Conservation (phyloP, 2,113 vertebrate genomes). For the Anseranas semipalmata region DNA sequence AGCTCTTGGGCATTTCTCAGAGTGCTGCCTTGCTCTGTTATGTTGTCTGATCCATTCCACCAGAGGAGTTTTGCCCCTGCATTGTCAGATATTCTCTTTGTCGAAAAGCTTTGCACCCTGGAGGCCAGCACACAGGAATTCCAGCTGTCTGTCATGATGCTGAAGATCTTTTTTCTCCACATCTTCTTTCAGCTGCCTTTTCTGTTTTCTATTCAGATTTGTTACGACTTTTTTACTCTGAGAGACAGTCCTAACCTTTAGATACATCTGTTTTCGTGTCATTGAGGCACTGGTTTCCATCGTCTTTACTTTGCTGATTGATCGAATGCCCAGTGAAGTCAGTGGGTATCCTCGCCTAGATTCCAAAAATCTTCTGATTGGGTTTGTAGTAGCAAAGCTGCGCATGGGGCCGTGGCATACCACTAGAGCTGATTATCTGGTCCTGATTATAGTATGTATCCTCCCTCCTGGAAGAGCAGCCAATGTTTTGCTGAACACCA, state of each 20-base stretch:
- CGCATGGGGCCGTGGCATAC: accelerated
- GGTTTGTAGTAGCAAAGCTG: background rate
- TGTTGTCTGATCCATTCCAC: background rate
- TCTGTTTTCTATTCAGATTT: background rate
- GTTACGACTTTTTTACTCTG: background rate
- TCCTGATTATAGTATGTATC: accelerated
- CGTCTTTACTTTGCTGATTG: background rate
- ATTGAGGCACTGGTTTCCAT: background rate
- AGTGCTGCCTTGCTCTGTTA: background rate
- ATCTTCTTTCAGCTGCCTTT: background rate
- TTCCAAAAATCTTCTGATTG: background rate
- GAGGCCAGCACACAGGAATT: background rate
- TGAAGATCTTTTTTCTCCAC: background rate
- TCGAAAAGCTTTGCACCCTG: background rate
- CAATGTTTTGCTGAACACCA: background rate
- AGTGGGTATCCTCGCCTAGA: background rate
- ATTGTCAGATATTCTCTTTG: background rate
- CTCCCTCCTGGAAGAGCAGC: background rate
- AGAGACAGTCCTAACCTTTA: background rate
- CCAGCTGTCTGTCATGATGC: background rate
- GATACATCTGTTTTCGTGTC: background rate
- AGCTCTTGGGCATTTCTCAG: background rate
- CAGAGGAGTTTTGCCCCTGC: background rate
- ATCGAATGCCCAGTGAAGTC: background rate
- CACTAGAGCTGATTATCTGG: background rate